Evolutionary conservation across 2,797 vertebrate genomes (phyloP).

Genomic region (Urophycis tenuis): DNA sequence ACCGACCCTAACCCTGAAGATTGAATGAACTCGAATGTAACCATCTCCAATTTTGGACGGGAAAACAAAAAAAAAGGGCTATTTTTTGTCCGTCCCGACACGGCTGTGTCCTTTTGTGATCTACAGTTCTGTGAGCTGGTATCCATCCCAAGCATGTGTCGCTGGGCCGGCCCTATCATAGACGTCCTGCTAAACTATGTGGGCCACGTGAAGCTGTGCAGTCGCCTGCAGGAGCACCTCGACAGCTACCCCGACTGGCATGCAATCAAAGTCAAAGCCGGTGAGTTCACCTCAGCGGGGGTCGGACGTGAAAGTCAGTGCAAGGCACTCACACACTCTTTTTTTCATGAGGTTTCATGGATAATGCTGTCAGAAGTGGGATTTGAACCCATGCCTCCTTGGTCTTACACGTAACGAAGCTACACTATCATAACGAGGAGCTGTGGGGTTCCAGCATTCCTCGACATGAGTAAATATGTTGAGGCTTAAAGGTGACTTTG

Average conservation of each 20-base stretch:
- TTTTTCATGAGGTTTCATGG: too few species aligned
- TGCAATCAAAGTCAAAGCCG: constrained; percentile 77
- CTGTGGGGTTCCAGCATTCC: too few species aligned
- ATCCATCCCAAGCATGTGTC: constrained; percentile 60
- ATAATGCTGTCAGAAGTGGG: too few species aligned
- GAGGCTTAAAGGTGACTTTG: too few species aligned
- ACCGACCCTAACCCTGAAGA: neutral
- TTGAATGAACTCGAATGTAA: neutral
- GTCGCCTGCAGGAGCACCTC: constrained; percentile 76
- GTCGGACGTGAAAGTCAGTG: too few species aligned
- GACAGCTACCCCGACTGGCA: constrained; percentile 79
- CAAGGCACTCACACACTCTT: too few species aligned
- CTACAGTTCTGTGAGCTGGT: constrained; percentile 86
- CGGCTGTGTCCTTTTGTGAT: constrained; percentile 10
- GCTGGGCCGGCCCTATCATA: constrained; percentile 76
- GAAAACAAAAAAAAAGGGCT: too few species aligned
- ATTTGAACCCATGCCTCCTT: too few species aligned
- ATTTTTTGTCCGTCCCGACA: too few species aligned
- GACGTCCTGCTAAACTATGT: constrained; percentile 84
- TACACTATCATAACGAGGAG: too few species aligned
- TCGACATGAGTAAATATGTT: too few species aligned
- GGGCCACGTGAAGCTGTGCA: constrained; percentile 79
- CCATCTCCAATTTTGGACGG: neutral
- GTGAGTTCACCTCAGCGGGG: constrained; percentile 3
- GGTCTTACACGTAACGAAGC: too few species aligned